phyloP scores from a whole-genome alignment of 1,140 invertebrate species.

The Drosophila seguyi region DNA sequence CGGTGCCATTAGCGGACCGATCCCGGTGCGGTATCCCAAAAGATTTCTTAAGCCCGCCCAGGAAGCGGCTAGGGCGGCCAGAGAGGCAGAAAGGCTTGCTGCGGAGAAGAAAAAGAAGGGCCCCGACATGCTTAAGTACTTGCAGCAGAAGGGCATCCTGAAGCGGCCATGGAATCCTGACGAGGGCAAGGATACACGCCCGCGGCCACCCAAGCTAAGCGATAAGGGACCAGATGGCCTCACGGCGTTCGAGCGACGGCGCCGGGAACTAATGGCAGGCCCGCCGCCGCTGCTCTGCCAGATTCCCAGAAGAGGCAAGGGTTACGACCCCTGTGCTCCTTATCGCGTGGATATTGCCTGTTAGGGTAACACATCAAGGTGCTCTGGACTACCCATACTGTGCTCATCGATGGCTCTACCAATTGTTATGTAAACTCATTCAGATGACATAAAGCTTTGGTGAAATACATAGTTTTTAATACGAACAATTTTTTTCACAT shows the following conservation, averaged over 20 bases:
- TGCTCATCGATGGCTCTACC: neutral
- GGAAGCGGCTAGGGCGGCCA: slow-evolving; percentile 25
- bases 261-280: slow-evolving; percentile 4
- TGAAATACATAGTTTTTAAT: neutral
- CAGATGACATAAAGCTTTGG: slow-evolving; percentile 2
- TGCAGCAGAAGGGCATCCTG: slow-evolving; percentile 25
- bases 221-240: slow-evolving; percentile 33
- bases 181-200: slow-evolving; percentile 35
- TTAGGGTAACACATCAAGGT: neutral
- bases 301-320: slow-evolving; percentile 19
- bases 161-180: slow-evolving; percentile 32
- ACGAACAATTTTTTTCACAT: neutral
- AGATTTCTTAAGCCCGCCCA: slow-evolving; percentile 23
- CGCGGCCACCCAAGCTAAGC: neutral
- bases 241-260: slow-evolving; percentile 27
- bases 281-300: slow-evolving; percentile 1
- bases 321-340: neutral
- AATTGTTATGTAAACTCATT: neutral
- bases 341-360: slow-evolving; percentile 9
- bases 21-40: slow-evolving; percentile 44
- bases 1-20: neutral
- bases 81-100: neutral
- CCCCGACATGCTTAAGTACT: slow-evolving; percentile 53
- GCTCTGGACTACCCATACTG: neutral
- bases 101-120: slow-evolving; percentile 14